Evolutionary conservation across 2,797 vertebrate species (phyloP).

Genomic region (Acanthornis magna): DNA sequence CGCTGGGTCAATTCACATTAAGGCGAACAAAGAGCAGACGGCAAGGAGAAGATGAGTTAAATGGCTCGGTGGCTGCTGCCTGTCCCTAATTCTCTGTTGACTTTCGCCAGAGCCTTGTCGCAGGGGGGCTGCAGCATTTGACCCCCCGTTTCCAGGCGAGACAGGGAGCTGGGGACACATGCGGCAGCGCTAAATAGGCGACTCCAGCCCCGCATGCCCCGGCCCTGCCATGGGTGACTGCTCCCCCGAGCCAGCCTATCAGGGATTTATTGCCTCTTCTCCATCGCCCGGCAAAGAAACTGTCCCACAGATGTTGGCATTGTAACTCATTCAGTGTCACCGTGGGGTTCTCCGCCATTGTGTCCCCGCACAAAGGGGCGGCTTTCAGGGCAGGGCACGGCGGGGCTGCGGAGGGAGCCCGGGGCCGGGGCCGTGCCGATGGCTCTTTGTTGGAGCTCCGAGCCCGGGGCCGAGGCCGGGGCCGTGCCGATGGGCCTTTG

Average conservation of each 20-base stretch:
- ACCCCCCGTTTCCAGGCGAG: constrained; percentile 46
- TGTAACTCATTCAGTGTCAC: constrained; percentile 60
- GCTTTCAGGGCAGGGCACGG: constrained; percentile 39
- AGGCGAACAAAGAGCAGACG: constrained; percentile 39
- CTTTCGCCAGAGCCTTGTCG: constrained; percentile 13
- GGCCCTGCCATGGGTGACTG: constrained; percentile 55
- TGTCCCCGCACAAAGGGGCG: constrained; percentile 34
- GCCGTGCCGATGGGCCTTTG: no score
- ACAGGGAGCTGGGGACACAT: constrained; percentile 24
- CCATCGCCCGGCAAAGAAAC: constrained; percentile 34
- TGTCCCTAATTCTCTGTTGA: constrained; percentile 52
- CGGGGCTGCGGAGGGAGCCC: not conserved
- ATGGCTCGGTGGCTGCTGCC: constrained; percentile 6
- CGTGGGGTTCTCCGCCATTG: constrained; percentile 58
- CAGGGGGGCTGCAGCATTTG: constrained; percentile 31
- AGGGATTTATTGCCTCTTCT: constrained; percentile 58
- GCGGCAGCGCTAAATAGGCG: not conserved
- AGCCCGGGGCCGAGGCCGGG: not conserved
- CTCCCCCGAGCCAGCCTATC: constrained; percentile 27
- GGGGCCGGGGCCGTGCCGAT: not conserved
- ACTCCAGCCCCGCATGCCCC: constrained; percentile 13
- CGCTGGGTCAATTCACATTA: constrained; percentile 13
- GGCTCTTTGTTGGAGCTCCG: constrained; percentile 12
- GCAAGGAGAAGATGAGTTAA: constrained; percentile 35
- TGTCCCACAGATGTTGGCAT: constrained; percentile 68